phyloP scores from a whole-genome alignment of 2,888 invertebrate species.

The Agonopterix heracliana region DNA sequence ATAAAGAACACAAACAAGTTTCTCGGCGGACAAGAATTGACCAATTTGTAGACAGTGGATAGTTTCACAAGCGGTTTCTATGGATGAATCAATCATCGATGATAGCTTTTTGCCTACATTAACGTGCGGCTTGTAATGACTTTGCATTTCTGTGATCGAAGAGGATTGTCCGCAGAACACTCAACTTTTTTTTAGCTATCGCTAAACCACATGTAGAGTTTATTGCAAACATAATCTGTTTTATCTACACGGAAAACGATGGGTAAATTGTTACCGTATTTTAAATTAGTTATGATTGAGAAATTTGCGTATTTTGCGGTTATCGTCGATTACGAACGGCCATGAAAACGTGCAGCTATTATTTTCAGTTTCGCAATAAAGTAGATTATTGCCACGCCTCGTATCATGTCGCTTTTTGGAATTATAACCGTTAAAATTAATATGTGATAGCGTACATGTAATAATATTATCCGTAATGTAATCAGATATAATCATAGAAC shows the following conservation, averaged over 20 bases:
- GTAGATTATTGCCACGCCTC: constrained; percentile 31
- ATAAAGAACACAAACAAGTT: constrained; percentile 50
- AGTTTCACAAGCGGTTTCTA: constrained; percentile 50
- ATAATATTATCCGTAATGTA: constrained; percentile 33
- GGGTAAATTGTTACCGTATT: too few species aligned
- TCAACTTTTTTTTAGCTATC: constrained; percentile 19
- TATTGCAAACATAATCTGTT: too few species aligned
- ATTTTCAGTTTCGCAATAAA: constrained; percentile 49
- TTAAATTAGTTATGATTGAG: too few species aligned
- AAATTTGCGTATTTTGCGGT: constrained; percentile 22
- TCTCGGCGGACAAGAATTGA: constrained; percentile 48
- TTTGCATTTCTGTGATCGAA: constrained; percentile 34
- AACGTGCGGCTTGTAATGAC: constrained; percentile 55
- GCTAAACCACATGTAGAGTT: too few species aligned
- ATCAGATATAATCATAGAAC: constrained; percentile 36
- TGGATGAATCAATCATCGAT: constrained; percentile 60
- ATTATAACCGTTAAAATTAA: constrained; percentile 33
- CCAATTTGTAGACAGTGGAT: constrained; percentile 55
- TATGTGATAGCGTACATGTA: constrained; percentile 31
- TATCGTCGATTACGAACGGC: constrained; percentile 42
- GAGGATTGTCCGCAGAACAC: constrained; percentile 30
- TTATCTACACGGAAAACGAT: too few species aligned
- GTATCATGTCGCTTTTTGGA: constrained; percentile 34
- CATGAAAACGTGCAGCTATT: constrained; percentile 33
- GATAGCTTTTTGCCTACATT: constrained; percentile 49